These are phyloP conservation scores for Hemicordylus capensis DNA, from an alignment of 2,113 vertebrate genomes.

Conservation along the genomic window DNA sequence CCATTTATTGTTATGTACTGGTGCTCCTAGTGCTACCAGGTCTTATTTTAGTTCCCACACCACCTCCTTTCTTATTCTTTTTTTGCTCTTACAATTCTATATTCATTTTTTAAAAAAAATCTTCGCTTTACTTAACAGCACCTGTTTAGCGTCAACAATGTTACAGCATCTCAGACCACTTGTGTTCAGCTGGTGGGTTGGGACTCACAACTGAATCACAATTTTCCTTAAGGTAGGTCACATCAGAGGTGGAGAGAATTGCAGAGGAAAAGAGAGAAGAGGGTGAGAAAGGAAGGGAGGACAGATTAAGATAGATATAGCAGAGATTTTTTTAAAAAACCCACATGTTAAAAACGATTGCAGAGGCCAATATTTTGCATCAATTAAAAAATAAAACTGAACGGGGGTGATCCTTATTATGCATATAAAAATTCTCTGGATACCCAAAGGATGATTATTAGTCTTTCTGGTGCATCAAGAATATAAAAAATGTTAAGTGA, in stretches of 20 bases:
- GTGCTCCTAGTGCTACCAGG: too few relatives aligned
- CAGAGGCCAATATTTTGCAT: background rate
- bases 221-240: background rate
- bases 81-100: too few relatives aligned
- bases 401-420: too few relatives aligned
- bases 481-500: background rate
- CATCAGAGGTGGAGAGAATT: background rate
- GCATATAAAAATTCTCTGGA: background rate
- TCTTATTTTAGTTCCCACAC: too few relatives aligned
- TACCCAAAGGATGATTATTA: background rate
- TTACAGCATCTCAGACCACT: background rate
- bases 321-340: too few relatives aligned
- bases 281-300: background rate
- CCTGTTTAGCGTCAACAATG: background rate
- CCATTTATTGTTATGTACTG: too few relatives aligned
- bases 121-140: too few relatives aligned
- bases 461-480: background rate
- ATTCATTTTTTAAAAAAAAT: too few relatives aligned
- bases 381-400: too few relatives aligned
- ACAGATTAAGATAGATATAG: background rate
- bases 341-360: too few relatives aligned
- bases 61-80: too few relatives aligned
- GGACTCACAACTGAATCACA: background rate
- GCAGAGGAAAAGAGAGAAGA: background rate
- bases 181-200: too few relatives aligned